phyloP scores from a whole-genome alignment of 2,113 vertebrate species.

The Bothrops jararaca region DNA sequence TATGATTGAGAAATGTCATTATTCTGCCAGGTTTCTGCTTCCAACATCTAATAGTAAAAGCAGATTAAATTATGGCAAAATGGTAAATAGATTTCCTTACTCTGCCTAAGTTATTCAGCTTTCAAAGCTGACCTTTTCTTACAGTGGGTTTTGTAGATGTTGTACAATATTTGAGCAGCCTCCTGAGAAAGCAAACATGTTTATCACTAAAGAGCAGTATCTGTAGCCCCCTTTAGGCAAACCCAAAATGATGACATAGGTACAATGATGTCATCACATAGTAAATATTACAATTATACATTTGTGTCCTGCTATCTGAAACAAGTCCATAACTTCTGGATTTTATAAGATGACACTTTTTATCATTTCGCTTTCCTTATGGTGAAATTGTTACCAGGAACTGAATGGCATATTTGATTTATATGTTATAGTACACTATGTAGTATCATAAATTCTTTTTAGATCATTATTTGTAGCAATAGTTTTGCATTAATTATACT shows the following conservation, averaged over 20 bases:
- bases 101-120: background rate
- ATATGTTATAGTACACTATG: background rate
- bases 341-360: background rate
- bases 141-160: background rate
- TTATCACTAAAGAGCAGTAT: background rate
- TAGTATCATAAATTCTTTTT: background rate
- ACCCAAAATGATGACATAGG: background rate
- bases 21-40: background rate
- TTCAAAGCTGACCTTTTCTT: background rate
- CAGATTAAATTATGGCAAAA: constrained; percentile 15
- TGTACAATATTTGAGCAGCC: background rate
- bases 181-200: background rate
- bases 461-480: background rate
- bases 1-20: background rate
- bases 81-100: background rate
- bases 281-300: background rate
- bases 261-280: background rate
- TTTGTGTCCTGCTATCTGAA: background rate
- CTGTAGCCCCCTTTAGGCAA: background rate
- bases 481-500: background rate
- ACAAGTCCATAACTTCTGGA: background rate
- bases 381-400: background rate
- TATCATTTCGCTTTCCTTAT: background rate
- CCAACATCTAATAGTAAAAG: background rate
- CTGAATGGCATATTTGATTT: background rate